Evolutionary conservation across 2,888 invertebrate genomes (phyloP).

Genomic region (Nomada flava): DNA sequence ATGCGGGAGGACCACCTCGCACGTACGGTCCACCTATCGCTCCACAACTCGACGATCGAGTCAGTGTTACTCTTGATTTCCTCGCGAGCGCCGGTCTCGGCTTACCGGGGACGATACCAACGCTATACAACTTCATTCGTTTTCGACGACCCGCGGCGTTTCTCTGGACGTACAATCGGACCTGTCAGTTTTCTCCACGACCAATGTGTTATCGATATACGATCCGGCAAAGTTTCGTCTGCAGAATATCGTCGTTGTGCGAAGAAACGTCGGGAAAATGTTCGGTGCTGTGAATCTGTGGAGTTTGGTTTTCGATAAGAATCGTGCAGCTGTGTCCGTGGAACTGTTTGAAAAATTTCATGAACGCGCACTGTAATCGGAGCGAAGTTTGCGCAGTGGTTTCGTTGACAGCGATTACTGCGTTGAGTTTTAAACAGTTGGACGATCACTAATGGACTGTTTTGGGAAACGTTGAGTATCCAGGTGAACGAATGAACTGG

Average conservation of each 20-base stretch:
- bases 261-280: constrained; percentile 21
- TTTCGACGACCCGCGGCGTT: constrained; percentile 26
- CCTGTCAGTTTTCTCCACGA: background rate
- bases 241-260: background rate
- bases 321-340: background rate
- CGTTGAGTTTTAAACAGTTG: background rate
- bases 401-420: background rate
- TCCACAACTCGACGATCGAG: constrained; percentile 59
- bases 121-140: constrained; percentile 32
- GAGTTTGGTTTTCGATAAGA: constrained; percentile 6
- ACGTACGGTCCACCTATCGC: constrained; percentile 63
- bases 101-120: constrained; percentile 55
- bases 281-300: constrained; percentile 21
- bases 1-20: constrained; percentile 61
- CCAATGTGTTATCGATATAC: background rate
- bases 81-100: constrained; percentile 69
- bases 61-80: constrained; percentile 77
- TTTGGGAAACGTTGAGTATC: background rate
- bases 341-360: background rate
- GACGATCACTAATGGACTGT: constrained; percentile 10
- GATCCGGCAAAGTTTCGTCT: background rate
- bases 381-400: background rate
- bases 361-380: background rate
- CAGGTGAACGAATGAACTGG: constrained; percentile 26
- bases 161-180: background rate